Conservation (phyloP, 2,888 invertebrate genomes). For the Palloptera scutellata region DNA sequence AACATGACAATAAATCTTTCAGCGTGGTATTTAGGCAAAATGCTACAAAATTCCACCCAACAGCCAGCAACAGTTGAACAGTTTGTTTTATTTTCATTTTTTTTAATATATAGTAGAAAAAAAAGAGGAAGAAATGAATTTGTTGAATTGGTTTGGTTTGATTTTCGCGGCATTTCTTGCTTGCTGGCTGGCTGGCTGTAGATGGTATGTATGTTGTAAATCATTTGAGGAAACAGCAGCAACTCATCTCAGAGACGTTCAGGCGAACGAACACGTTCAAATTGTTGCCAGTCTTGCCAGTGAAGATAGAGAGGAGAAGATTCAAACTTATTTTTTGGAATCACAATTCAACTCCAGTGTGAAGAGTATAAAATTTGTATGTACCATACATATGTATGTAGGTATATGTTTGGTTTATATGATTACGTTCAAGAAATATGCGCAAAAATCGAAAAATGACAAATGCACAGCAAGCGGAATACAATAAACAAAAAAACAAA, state of each 20-base stretch:
- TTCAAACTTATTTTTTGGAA: too few relatives aligned
- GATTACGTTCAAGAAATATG: slow-evolving; percentile 48
- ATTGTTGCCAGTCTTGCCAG: background rate
- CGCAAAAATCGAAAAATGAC: slow-evolving; percentile 41
- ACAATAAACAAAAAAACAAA: slow-evolving; percentile 14
- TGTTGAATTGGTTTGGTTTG: background rate
- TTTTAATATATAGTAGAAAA: too few relatives aligned
- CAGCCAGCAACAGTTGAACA: background rate
- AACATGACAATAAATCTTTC: slow-evolving; percentile 62
- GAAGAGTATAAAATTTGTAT: too few relatives aligned
- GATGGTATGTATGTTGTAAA: too few relatives aligned
- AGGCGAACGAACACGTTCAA: slow-evolving; percentile 20
- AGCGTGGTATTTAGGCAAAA: slow-evolving; percentile 56
- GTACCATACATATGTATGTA: background rate
- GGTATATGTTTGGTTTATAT: background rate
- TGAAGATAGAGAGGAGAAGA: too few relatives aligned
- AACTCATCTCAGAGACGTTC: too few relatives aligned
- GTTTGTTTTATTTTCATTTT: background rate
- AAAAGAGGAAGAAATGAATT: background rate
- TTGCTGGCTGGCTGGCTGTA: too few relatives aligned
- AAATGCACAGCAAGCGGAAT: slow-evolving; percentile 50
- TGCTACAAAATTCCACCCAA: slow-evolving; percentile 39
- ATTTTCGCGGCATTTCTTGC: background rate
- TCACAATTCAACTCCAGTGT: too few relatives aligned
- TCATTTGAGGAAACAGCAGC: too few relatives aligned